Base-by-base conservation (phyloP, 2,797 vertebrate genomes). In the Dicrostonyx torquatus region DNA sequence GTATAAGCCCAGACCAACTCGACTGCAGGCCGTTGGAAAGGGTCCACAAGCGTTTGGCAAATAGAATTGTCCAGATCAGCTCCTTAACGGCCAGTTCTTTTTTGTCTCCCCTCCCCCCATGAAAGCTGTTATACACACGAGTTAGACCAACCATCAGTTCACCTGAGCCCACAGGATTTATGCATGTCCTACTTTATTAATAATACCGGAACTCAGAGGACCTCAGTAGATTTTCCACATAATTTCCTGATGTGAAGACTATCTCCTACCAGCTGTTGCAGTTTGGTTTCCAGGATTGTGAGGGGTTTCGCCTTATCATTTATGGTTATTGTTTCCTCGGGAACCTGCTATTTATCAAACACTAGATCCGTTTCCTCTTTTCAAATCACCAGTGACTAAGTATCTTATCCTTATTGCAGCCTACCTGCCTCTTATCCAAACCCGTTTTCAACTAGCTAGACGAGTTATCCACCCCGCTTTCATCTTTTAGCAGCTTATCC, bases 291-390 rank as follows among this genome's bases (percentile, higher is more conserved):
- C 89, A 70, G 24, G 64, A 60, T 87, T 48, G 9, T 31, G 45
- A 91, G 84, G 84, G 68, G 50, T 87, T 87, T 77, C 82, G 10
- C n/a, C 45, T 96, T 94, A 91, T 93, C 76, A 75, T 86, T 94
- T 66, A 89, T 55, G n/a, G 50, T 78, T 92, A 91, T 89, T 93
- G 91, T 96, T 91, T 96, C 75, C 94, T 94, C 11, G 20, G 92
- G 86, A 95, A 89, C 78, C 73, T 86, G 92, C 68, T 95, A 88
- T 95, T 97, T 96, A 87, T 93, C 95, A 80, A 95, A 87, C 82
- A 92, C 0, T 0, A 85, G 90, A 82, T 89, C 60, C 90, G 82
- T 90, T 94, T 92, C 89, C 90, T 62, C 76, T 72, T 87, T 75
- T 50, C 95, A 92, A 85, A 95, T 78, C 79, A 87, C 78, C 90